These are phyloP conservation scores for Pachycephala philippinensis DNA, from an alignment of 2,113 vertebrate species.

Conservation along the genomic window DNA sequence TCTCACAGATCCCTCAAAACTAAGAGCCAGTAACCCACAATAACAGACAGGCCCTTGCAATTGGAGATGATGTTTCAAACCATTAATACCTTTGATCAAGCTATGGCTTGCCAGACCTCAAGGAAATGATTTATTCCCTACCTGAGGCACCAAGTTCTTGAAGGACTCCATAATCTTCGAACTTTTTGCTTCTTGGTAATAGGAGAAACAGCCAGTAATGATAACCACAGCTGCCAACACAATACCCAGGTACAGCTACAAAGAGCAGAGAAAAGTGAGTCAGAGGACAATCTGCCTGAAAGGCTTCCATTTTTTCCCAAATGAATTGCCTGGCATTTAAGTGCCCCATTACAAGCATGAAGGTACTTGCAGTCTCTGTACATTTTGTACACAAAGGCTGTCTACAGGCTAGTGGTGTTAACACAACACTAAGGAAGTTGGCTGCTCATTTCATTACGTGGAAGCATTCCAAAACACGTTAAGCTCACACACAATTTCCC, in stretches of 20 bases:
- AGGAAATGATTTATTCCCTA: slow-evolving; percentile 33
- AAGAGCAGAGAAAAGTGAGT: slow-evolving; percentile 1
- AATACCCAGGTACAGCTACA: slow-evolving; percentile 90
- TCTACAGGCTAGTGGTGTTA: background rate
- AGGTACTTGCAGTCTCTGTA: background rate
- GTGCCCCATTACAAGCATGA: background rate
- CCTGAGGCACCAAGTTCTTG: slow-evolving; percentile 98
- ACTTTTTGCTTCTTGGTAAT: slow-evolving; percentile 98
- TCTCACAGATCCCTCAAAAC: background rate
- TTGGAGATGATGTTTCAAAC: background rate
- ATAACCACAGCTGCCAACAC: slow-evolving; percentile 93
- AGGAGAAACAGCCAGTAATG: slow-evolving; percentile 95
- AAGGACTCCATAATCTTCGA: slow-evolving; percentile 99
- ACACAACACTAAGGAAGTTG: background rate
- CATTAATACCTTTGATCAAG: background rate
- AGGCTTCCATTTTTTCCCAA: background rate
- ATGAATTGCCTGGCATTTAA: background rate
- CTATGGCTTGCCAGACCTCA: background rate
- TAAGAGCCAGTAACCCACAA: background rate
- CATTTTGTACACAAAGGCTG: background rate
- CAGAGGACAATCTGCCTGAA: background rate
- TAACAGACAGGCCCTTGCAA: background rate
- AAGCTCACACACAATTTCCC: background rate
- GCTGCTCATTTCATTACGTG: slow-evolving; percentile 22
- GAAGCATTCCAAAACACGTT: slow-evolving; percentile 2